phyloP scores from a whole-genome alignment of 2,888 invertebrate genomes.

The Philaethria dido region DNA sequence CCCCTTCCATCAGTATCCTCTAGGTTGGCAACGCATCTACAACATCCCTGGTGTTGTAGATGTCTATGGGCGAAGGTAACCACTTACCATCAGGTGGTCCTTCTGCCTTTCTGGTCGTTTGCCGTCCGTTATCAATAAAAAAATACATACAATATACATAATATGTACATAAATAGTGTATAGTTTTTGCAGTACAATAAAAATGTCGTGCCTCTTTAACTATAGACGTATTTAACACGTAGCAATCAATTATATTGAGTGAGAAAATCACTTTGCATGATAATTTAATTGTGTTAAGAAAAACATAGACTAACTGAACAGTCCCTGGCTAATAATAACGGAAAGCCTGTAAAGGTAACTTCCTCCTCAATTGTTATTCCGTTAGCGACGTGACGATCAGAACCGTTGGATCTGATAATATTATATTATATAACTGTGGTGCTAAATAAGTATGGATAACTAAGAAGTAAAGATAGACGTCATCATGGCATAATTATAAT shows the following conservation, averaged over 20 bases:
- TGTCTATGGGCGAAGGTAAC: no score
- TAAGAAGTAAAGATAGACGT: not conserved
- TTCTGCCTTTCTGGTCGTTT: no score
- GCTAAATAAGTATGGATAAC: not conserved
- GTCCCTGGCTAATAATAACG: slow-evolving; percentile 29
- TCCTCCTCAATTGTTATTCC: slow-evolving; percentile 41
- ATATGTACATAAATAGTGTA: not conserved
- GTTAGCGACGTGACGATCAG: slow-evolving; percentile 20
- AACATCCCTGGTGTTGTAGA: no score
- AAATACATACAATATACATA: not conserved
- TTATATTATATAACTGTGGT: slow-evolving; percentile 21
- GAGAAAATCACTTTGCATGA: slow-evolving; percentile 26
- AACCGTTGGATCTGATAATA: slow-evolving; percentile 23
- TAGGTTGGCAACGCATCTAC: no score
- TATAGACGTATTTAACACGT: not conserved
- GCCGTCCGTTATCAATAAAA: no score
- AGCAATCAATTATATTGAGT: not conserved
- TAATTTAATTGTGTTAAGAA: slow-evolving; percentile 16
- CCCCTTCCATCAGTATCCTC: no score
- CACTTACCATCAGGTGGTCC: no score
- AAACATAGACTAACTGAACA: slow-evolving; percentile 23
- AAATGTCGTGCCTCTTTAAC: slow-evolving; percentile 1
- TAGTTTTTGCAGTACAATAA: not conserved
- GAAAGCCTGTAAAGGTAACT: slow-evolving; percentile 39
- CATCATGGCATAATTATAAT: no score